phyloP scores from a whole-genome alignment of 2,113 vertebrate species.

The Halichoeres trimaculatus region DNA sequence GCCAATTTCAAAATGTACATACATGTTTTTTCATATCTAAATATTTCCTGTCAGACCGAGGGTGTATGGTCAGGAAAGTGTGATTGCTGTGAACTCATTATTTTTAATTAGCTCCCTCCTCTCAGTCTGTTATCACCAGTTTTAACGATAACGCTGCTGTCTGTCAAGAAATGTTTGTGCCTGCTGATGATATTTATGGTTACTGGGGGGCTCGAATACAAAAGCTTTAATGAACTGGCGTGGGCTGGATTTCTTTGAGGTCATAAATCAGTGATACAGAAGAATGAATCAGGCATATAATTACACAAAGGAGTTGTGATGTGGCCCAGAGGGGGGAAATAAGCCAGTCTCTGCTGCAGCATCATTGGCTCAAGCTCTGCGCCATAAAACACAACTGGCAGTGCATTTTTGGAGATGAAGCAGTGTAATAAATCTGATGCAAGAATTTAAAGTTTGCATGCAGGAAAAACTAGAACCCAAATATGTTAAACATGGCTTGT shows the following conservation, averaged over 20 bases:
- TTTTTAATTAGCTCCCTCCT: slow-evolving; percentile 61
- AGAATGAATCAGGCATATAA: slow-evolving; percentile 42
- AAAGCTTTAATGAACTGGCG: slow-evolving; percentile 47
- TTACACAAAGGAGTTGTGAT: slow-evolving; percentile 49
- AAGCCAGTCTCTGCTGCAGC: neutral
- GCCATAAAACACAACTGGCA: slow-evolving; percentile 34
- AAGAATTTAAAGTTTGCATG: slow-evolving; percentile 7
- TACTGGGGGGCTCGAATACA: slow-evolving; percentile 25
- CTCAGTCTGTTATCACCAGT: slow-evolving; percentile 45
- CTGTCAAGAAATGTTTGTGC: slow-evolving; percentile 53
- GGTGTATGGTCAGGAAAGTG: slow-evolving; percentile 44
- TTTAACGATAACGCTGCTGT: slow-evolving; percentile 37
- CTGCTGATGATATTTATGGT: slow-evolving; percentile 45
- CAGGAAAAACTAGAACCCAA: slow-evolving; percentile 15
- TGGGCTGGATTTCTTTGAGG: slow-evolving; percentile 26
- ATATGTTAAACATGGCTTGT: slow-evolving; percentile 16
- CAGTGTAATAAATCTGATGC: slow-evolving; percentile 20
- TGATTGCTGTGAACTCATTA: slow-evolving; percentile 57
- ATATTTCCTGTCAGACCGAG: slow-evolving; percentile 45
- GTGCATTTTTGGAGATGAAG: slow-evolving; percentile 12
- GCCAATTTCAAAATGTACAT: slow-evolving; percentile 6
- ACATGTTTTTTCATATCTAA: slow-evolving; percentile 14
- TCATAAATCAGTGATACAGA: slow-evolving; percentile 49
- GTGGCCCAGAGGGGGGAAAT: slow-evolving; percentile 3
- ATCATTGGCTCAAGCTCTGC: slow-evolving; percentile 3